phyloP scores from a whole-genome alignment of 2,113 vertebrate species.

The Irena cyanogastra region DNA sequence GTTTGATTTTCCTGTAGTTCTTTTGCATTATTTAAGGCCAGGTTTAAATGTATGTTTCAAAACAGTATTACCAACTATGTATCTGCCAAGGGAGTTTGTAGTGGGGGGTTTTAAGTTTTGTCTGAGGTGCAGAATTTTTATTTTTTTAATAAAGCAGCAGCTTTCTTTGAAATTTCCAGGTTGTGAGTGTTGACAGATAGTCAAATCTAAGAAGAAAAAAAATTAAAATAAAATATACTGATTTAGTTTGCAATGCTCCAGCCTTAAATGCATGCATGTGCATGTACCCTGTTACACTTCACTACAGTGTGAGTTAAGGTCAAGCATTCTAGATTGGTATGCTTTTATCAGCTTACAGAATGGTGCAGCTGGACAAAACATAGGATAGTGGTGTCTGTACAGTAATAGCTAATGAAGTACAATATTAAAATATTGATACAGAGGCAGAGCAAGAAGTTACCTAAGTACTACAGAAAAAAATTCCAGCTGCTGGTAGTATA shows the following conservation, averaged over 20 bases:
- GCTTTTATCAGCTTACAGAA: neutral
- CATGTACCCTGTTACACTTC: rapidly evolving
- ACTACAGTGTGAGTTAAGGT: neutral
- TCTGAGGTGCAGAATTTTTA: neutral
- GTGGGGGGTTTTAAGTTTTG: neutral
- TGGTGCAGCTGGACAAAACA: neutral
- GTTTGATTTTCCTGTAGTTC: neutral
- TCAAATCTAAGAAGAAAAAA: neutral
- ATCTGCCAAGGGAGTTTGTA: neutral
- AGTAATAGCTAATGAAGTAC: neutral
- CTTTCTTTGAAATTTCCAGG: neutral
- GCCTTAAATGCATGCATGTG: neutral
- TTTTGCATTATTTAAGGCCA: neutral
- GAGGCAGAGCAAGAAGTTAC: neutral
- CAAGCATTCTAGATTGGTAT: neutral
- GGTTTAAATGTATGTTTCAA: neutral
- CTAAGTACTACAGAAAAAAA: neutral
- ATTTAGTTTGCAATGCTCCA: neutral
- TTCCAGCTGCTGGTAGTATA: neutral
- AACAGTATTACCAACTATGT: neutral
- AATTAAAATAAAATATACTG: neutral
- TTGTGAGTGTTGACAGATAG: neutral
- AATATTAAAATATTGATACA: neutral
- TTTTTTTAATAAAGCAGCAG: neutral
- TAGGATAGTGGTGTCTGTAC: neutral